Conservation (phyloP, 2,113 vertebrate genomes). For the Hipposideros armiger region DNA sequence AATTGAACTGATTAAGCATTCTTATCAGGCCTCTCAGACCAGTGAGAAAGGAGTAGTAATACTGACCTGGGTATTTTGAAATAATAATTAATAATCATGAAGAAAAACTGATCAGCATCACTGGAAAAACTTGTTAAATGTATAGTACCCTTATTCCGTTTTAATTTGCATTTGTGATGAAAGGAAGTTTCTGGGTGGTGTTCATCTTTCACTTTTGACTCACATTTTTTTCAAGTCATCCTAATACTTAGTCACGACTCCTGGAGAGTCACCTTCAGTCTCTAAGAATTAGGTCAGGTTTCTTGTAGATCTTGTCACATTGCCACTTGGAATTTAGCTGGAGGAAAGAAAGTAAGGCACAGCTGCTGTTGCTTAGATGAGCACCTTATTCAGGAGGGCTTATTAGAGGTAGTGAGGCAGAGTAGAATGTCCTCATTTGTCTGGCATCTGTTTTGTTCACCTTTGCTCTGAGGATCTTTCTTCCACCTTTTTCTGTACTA, state of each 20-base stretch:
- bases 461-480: conserved; percentile 28
- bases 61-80: conserved; percentile 47
- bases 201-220: conserved; percentile 55
- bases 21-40: background rate
- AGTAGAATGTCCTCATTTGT: conserved; percentile 36
- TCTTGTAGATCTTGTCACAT: conserved; percentile 59
- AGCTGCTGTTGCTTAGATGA: background rate
- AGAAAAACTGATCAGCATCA: background rate
- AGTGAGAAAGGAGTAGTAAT: background rate
- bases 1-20: background rate
- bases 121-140: background rate
- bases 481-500: background rate
- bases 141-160: background rate
- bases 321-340: conserved; percentile 22
- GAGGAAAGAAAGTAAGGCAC: conserved; percentile 39
- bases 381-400: background rate
- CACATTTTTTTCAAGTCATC: conserved; percentile 40
- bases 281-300: conserved; percentile 67
- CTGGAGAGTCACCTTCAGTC: conserved; percentile 44
- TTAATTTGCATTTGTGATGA: conserved; percentile 36
- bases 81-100: background rate
- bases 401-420: background rate
- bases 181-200: conserved; percentile 68
- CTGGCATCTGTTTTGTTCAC: conserved; percentile 35
- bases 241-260: conserved; percentile 56